Evolutionary conservation across 2,113 vertebrate genomes (phyloP).

Genomic region (Oryctolagus cuniculus): mOryCun1.1 NC_091447.1:51740501-51741000

Average conservation of each 20-base stretch:
- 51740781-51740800: too few relatives aligned
- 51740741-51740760: too few relatives aligned
- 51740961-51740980: background rate
- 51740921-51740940: background rate
- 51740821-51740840: too few relatives aligned
- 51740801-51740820: too few relatives aligned
- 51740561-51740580: background rate
- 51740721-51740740: too few relatives aligned
- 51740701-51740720: background rate
- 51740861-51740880: conserved; percentile 4
- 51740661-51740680: background rate
- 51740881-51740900: background rate
- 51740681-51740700: background rate
- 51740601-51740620: too few relatives aligned
- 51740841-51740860: background rate
- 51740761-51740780: too few relatives aligned
- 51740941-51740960: background rate
- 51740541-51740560: background rate
- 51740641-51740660: too few relatives aligned
- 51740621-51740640: background rate
- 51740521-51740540: background rate
- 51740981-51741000: background rate
- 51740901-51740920: background rate
- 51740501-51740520: background rate
- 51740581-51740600: background rate